These are phyloP conservation scores for Drosophila neotestacea DNA, from an alignment of 2,888 invertebrate genomes.

Conservation along the genomic window DNA sequence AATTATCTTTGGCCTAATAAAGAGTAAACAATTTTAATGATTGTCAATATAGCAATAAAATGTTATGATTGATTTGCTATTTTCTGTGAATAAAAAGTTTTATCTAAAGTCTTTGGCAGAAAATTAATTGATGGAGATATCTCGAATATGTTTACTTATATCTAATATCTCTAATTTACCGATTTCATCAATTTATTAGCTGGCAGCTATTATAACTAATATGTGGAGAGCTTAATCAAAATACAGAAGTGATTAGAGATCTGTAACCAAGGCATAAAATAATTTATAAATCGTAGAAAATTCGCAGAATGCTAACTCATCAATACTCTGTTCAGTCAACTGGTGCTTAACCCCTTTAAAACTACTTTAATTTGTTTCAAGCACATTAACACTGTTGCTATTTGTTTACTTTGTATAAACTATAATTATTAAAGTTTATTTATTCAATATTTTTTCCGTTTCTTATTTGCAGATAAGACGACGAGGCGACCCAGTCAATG, in stretches of 20 bases:
- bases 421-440: slow-evolving; percentile 22
- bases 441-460: slow-evolving; percentile 33
- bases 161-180: no score
- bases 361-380: slow-evolving; percentile 3
- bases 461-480: slow-evolving; percentile 55
- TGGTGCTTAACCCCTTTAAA: slow-evolving; percentile 4
- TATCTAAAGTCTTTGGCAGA: no score
- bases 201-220: no score
- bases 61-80: no score
- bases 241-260: no score
- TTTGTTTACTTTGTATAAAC: slow-evolving; percentile 35
- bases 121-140: no score
- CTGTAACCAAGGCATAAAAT: no score
- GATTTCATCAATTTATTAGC: no score
- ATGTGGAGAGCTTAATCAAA: no score
- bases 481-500: slow-evolving; percentile 52
- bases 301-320: background rate
- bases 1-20: background rate
- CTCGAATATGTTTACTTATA: no score
- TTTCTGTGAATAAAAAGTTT: no score
- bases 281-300: background rate
- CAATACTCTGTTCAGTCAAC: background rate
- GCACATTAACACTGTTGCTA: slow-evolving; percentile 9
- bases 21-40: background rate
- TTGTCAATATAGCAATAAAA: no score